A percentile compares a stretch with the other conserved stretches of the same genome.
Conservation (phyloP, 2,797 vertebrate species). For the Eurystomus glaucurus region DNA sequence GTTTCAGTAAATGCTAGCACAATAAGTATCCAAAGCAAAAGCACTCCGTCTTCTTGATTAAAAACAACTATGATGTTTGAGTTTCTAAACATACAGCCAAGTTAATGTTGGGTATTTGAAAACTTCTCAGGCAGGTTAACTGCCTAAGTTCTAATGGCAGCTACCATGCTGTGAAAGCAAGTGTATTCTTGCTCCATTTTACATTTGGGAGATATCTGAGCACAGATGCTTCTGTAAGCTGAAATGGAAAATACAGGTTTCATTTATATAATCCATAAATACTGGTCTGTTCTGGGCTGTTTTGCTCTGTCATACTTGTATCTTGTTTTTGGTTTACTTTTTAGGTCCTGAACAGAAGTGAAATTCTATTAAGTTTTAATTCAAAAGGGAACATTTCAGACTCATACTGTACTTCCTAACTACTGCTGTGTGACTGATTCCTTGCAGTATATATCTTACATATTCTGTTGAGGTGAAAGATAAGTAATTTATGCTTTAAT, state of each 20-base stretch:
- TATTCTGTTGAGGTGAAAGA: not conserved
- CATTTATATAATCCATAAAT: not conserved
- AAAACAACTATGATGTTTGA: not conserved
- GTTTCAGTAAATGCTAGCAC: not conserved
- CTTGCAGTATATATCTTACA: not conserved
- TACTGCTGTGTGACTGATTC: not conserved
- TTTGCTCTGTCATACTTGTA: not conserved
- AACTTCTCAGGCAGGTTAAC: not conserved
- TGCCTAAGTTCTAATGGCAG: too few species aligned
- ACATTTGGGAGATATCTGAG: rapidly evolving
- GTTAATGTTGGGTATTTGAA: not conserved
- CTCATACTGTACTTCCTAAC: not conserved
- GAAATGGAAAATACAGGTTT: not conserved
- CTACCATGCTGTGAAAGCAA: not conserved
- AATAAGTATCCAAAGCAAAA: not conserved
- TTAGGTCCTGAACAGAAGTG: not conserved
- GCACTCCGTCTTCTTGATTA: not conserved
- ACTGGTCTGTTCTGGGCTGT: not conserved
- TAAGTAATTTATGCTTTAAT: not conserved
- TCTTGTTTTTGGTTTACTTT: not conserved
- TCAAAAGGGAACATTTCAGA: not conserved
- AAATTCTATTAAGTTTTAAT: not conserved
- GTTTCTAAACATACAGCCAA: not conserved
- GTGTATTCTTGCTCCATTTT: not conserved
- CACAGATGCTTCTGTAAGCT: not conserved